Evolutionary conservation across 92 coral and sea anemone genomes (phyloP), one percentile per base, ranked within the genome.

Genomic region (Montipora capitata): DNA sequence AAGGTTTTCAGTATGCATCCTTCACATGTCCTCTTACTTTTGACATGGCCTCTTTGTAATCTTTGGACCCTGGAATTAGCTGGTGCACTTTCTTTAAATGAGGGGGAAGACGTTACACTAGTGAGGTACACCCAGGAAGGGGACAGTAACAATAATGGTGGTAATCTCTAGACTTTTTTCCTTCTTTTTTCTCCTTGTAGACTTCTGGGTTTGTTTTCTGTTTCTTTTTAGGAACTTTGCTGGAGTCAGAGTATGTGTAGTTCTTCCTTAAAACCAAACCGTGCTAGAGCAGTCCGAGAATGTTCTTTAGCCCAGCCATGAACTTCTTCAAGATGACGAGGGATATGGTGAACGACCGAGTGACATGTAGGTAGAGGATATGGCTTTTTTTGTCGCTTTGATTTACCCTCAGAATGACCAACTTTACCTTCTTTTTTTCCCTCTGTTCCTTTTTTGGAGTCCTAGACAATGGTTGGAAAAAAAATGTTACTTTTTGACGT

Each of bases 31-130:
- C 51, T 45, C 51, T 2, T 45, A 27, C 9, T 58, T n/a, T n/a
- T 58, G 4, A 12, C 16, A 58, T 12, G 18, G 16, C 63, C 11
- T 71, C 73, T 51, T 77, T 15, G 40, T 62, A 77, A 67, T 69
- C 42, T 8, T 45, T 45, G 9, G 51, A 45, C 11, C 17, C 38
- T n/a, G 56, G 68, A 20, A 83, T 62, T 18, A 89, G 20, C 2
- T 89, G 66, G 80, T 89, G 93, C 1, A 89, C 70, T 7, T 81
- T 45, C 45, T 64, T 52, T 52, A 89, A 68, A 54, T 89, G 92
- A 5, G 44, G 73, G 52, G 74, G 68, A 7, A 89, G 68, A 16
- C 88, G 49, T 40, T 76, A 58, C 17, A 84, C 77, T 7, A 89
- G 63, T 3, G 85, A 49, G n/a, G 64, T 42, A 64, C 91, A 89